Evolutionary conservation across 2,797 vertebrate species (phyloP).

Genomic region (Coregonus sp.): DNA sequence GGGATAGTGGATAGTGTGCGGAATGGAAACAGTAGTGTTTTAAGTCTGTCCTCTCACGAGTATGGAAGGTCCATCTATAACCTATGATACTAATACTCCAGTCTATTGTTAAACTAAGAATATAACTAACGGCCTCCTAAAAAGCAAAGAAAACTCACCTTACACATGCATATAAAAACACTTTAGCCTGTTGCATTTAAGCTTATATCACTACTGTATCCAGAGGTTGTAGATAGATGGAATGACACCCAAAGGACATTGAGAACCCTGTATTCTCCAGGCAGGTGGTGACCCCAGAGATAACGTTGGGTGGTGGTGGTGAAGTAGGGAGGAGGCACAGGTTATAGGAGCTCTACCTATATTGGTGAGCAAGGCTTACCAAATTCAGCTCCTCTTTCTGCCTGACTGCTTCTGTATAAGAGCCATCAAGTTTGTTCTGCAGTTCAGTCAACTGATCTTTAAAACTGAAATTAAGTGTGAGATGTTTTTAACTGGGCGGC

Average conservation of each 20-base stretch:
- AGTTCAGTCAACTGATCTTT: conserved; percentile 99
- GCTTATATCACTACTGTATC: neutral
- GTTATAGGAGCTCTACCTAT: conserved; percentile 52
- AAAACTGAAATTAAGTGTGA: conserved; percentile 99
- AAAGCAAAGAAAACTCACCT: neutral
- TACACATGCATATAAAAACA: neutral
- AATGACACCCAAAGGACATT: conserved; percentile 32
- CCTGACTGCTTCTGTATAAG: conserved; percentile 97
- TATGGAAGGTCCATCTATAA: conserved; percentile 46
- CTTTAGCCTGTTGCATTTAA: neutral
- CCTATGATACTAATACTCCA: neutral
- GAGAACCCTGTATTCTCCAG: conserved; percentile 20
- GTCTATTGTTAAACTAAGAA: neutral
- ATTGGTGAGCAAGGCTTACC: conserved; percentile 82
- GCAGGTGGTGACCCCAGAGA: too few species aligned
- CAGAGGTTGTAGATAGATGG: conserved; percentile 47
- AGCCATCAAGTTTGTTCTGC: conserved; percentile 99
- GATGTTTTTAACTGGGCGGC: conserved; percentile 66
- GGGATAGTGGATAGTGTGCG: conserved; percentile 2
- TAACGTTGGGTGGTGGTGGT: conserved; percentile 17
- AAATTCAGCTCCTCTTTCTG: conserved; percentile 99
- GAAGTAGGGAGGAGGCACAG: conserved; percentile 24
- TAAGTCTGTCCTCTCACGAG: conserved; percentile 45
- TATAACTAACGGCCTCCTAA: neutral
- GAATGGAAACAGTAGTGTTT: neutral